Evolutionary conservation across 2,888 invertebrate species (phyloP), one percentile per base, ranked within the genome.

Genomic region (Catocala nupta): DNA sequence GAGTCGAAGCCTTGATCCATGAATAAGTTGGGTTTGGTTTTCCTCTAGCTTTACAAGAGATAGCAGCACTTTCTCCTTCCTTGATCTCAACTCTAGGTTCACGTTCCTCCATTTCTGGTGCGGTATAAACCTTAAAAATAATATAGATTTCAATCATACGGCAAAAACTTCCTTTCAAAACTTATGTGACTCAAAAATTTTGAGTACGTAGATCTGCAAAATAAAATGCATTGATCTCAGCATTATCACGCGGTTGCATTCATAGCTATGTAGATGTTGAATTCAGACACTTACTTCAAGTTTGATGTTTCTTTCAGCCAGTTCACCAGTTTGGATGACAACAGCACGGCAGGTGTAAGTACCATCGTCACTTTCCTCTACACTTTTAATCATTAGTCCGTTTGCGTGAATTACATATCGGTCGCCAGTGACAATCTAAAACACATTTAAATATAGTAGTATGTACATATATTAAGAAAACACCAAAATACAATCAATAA

Each of bases 271-370:
- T 39, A 39, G 36, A 39, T 39, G 6, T 39, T 39, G 36, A 39
- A 39, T 39, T 39, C 5, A 7, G 16, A 25, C 5, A 51, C 64
- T 62, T 87, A 97, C 97, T 94, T 97, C 97, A 9, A 98, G 96
- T 86, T 96, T 96, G 71, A 98, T 98, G 79, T 96, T 95, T 65
- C 96, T 95, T 75, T 96, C 96, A 56, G 96, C 95, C 5, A 97
- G 94, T 84, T 97, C 96, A 47, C 98, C 98, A 45, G 98, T 97
- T 70, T 95, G 95, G 13, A 96, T 95, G 0, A 98, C 98, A 47
- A 97, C 96, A n/a, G 98, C 98, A 51, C 97, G 95, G 83, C 98
- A 98, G 5, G 96, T 97, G 85, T 98, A 98, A 9, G 96, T 95
- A 0, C 98, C 98, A 83, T 98, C 98, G 80, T 98, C 98, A 12